Percentiles rank a stretch among this genome's conserved stretches.
Conservation (phyloP, 2,888 invertebrate species). For the Sphaerophoria rueppellii region DNA sequence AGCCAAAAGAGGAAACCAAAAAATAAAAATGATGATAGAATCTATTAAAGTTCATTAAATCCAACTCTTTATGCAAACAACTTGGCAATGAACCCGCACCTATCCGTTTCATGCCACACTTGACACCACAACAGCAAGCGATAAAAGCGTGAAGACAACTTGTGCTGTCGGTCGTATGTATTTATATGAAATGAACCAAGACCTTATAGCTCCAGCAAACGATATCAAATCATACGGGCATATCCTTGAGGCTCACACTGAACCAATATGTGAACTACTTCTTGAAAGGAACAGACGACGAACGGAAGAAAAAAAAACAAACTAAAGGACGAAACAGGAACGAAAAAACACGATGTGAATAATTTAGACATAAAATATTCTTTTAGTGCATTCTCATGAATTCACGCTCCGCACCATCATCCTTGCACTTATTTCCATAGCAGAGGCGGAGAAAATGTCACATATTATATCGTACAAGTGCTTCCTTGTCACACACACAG, state of each 20-base stretch:
- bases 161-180: slow-evolving; percentile 32
- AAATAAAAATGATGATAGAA: slow-evolving; percentile 25
- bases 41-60: slow-evolving; percentile 69
- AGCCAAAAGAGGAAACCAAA: slow-evolving; percentile 2
- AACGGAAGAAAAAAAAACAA: slow-evolving; percentile 50
- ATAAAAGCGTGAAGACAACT: slow-evolving; percentile 68
- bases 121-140: slow-evolving; percentile 62
- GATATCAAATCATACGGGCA: neutral
- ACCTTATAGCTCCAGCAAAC: slow-evolving; percentile 29
- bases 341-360: slow-evolving; percentile 54
- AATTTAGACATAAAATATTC: slow-evolving; percentile 72
- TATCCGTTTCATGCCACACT: slow-evolving; percentile 45
- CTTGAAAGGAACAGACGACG: slow-evolving; percentile 29
- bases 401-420: slow-evolving; percentile 48
- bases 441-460: neutral
- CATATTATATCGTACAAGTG: slow-evolving; percentile 46
- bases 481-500: slow-evolving; percentile 66
- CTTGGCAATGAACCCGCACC: slow-evolving; percentile 70
- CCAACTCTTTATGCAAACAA: slow-evolving; percentile 69
- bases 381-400: slow-evolving; percentile 69
- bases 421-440: slow-evolving; percentile 2
- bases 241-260: neutral
- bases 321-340: slow-evolving; percentile 47
- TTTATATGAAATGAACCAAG: slow-evolving; percentile 28
- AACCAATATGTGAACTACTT: slow-evolving; percentile 28